Evolutionary conservation across 2,797 vertebrate species (phyloP), one percentile per base, ranked within the genome.

Genomic region (Falco peregrinus): DNA sequence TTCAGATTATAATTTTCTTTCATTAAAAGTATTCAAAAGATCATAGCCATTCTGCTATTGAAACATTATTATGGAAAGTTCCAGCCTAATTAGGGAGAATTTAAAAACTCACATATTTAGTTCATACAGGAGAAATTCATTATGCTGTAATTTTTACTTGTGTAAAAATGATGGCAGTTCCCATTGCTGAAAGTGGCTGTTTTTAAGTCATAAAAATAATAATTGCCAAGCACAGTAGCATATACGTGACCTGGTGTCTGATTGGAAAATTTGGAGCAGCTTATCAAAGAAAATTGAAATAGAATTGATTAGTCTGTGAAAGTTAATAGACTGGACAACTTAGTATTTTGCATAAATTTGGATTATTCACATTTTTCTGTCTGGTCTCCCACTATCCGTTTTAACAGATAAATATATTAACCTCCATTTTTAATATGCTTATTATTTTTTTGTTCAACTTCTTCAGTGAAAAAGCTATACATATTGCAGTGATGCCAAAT

Each of bases 381-480:
- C 84, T 92, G 78, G 35, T 95, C 82, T 93, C 86, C 71, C 89
- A 47, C 59, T 70, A 79, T 33, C 24, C 33, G 31, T 94, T 96
- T 87, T 71, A 96, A 91, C 61, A 95, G 76, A 45, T 92, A 87
- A 91, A 71, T 78, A 57, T 59, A 85, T 56, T 80, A 68, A 71
- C 76, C 39, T 92, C 77, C 8, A 81, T 41, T 95, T 79, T 87
- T 45, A 54, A 90, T 3, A 2, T 69, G 76, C 93, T 95, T 68
- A 22, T 31, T 89, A n/a, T 67, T 43, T 80, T 80, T 87, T 88
- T 88, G 45, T 94, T 94, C 59, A 76, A 29, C 68, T 89, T 96
- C 56, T 90, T 68, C 86, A 50, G 83, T 93, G 78, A 84, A 96
- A 91, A 94, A 92, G 71, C 80, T 97, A 93, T 78, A 76, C 64